Evolutionary conservation across 1,140 invertebrate genomes (phyloP).

Genomic region (Hylyphantes graminicola): DNA sequence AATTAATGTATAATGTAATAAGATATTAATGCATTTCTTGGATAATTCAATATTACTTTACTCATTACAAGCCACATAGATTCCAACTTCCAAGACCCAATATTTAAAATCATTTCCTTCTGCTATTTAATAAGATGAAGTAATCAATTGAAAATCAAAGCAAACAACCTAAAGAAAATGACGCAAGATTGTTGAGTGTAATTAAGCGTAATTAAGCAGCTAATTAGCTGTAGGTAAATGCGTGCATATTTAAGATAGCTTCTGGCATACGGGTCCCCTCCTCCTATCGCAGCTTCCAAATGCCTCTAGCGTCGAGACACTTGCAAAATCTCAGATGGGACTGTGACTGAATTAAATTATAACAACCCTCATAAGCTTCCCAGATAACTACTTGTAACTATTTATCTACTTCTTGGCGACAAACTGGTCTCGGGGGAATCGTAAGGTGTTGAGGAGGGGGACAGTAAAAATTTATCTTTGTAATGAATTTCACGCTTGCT

Average conservation of each 20-base stretch:
- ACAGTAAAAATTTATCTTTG: too few species aligned
- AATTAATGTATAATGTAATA: too few species aligned
- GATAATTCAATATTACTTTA: too few species aligned
- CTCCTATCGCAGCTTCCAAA: conserved; percentile 42
- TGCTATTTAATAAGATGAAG: conserved; percentile 4
- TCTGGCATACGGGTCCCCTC: conserved; percentile 38
- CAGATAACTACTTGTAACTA: not conserved
- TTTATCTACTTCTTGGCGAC: conserved; percentile 33
- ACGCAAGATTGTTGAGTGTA: conserved; percentile 38
- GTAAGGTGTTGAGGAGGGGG: too few species aligned
- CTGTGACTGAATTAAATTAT: conserved; percentile 44
- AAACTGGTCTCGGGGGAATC: too few species aligned
- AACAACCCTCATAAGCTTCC: conserved; percentile 10
- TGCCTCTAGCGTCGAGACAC: conserved; percentile 19
- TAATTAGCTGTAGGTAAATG: conserved; percentile 57
- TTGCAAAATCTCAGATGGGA: conserved; percentile 43
- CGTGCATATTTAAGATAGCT: conserved; percentile 58
- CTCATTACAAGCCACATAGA: too few species aligned
- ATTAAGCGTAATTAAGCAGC: conserved; percentile 56
- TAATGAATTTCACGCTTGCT: too few species aligned
- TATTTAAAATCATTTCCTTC: too few species aligned
- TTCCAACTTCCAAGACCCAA: too few species aligned
- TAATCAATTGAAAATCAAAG: conserved; percentile 40
- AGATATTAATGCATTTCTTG: too few species aligned
- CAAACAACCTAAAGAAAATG: conserved; percentile 10